Percentiles rank a stretch among this genome's conserved stretches.
Conservation (phyloP, 2,113 vertebrate genomes). For the Pelvicachromis taeniatus region DNA sequence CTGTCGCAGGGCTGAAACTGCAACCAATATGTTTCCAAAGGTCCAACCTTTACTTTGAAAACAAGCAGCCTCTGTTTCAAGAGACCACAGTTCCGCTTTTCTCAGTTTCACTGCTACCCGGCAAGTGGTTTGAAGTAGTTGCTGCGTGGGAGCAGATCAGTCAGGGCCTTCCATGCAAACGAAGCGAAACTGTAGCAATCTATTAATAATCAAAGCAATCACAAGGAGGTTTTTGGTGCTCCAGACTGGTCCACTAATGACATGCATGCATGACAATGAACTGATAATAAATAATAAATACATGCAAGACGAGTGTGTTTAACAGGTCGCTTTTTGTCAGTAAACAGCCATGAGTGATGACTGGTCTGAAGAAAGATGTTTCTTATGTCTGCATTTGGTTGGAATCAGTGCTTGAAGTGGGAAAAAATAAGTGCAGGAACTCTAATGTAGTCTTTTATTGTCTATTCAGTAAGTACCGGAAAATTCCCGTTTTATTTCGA, state of each 20-base stretch:
- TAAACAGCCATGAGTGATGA: neutral
- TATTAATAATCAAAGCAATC: neutral
- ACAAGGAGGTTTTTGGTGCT: neutral
- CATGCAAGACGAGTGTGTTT: neutral
- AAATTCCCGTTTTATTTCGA: neutral
- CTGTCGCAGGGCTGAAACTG: too few species aligned
- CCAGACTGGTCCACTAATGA: too few species aligned
- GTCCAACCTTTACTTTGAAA: neutral
- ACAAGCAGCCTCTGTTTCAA: neutral
- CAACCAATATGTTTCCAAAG: too few species aligned
- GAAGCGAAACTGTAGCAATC: too few species aligned
- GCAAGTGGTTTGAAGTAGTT: neutral
- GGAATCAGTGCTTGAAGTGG: too few species aligned
- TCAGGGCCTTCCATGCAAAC: too few species aligned
- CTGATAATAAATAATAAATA: too few species aligned
- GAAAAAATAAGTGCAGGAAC: too few species aligned
- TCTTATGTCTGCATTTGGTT: neutral
- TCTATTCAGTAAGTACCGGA: too few species aligned
- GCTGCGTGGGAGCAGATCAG: neutral
- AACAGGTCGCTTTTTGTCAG: neutral
- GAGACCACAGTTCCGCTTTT: neutral
- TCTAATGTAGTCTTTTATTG: too few species aligned
- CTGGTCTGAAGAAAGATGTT: neutral
- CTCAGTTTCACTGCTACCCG: accelerated
- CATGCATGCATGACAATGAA: neutral